phyloP scores from a whole-genome alignment of 2,888 invertebrate genomes.

The Fragum whitleyi region DNA sequence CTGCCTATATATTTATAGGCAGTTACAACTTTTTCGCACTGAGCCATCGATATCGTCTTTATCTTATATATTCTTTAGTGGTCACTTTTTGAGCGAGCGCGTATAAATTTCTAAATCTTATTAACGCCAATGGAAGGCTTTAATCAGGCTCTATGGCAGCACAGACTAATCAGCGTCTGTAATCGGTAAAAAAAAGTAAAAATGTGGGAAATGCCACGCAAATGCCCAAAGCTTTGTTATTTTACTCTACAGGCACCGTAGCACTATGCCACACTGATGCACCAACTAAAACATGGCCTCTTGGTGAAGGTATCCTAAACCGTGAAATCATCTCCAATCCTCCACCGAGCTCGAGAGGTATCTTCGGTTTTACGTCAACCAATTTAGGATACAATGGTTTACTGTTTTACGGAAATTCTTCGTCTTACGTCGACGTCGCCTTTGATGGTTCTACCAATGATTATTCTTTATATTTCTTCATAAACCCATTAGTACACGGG shows the following conservation, averaged over 20 bases:
- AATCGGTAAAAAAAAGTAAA: no score
- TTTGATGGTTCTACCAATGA: neutral
- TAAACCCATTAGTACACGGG: conserved; percentile 15
- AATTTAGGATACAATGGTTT: neutral
- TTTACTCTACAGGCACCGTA: neutral
- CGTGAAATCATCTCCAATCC: neutral
- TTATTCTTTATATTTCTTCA: neutral
- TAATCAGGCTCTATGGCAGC: no score
- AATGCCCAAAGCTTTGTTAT: no score
- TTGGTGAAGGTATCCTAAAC: conserved; percentile 11
- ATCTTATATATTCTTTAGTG: no score
- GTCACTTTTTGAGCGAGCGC: no score
- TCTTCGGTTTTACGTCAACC: neutral
- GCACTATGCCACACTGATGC: neutral
- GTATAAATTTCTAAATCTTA: no score
- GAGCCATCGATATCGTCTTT: no score
- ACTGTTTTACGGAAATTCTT: neutral
- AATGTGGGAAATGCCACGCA: no score
- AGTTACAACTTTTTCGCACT: no score
- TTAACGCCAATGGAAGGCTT: no score
- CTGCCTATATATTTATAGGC: no score
- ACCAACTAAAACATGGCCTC: conserved; percentile 6
- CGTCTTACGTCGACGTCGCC: neutral
- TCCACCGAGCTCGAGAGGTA: neutral
- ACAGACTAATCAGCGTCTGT: no score